Evolutionary conservation across 2,888 invertebrate genomes (phyloP), one percentile per base, ranked within the genome.

Genomic region (Eretmocerus hayati): DNA sequence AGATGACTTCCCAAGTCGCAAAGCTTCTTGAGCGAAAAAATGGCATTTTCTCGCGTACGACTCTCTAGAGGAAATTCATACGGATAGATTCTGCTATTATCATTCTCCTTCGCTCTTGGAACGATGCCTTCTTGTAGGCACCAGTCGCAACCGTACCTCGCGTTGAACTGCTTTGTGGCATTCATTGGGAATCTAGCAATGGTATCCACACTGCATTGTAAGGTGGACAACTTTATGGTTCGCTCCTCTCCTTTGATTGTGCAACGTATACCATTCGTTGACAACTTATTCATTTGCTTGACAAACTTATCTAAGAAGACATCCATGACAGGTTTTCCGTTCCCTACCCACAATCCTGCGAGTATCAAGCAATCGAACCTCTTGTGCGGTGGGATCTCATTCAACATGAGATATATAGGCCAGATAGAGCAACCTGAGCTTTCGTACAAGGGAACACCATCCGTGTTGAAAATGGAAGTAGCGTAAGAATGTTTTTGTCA

Each of bases 401-500:
- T 48, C 13, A 48, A 2, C 21, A 37, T 37, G n/a, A 50, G 23
- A 32, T 22, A 50, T 5, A 50, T 9, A 5, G 50, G 50, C 50
- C 42, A 50, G 9, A 50, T 23, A n/a, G 42, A 46, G n/a, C 38
- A 50, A 13, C 26, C 3, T 1, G 45, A 45, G 15, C 19, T 23
- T 16, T 46, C 33, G 19, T 42, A 50, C 9, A 22, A n/a, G 11
- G 38, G 37, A 0, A 46, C 46, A 19, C 50, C 50, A 23, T 50
- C 45, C 4, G 50, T 42, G 22, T 50, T 45, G 2, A 50, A 42
- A 6, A 41, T 19, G 13, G 37, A 30, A 13, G 42, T 42, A 6
- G 32, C 32, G 35, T 38, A 46, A n/a, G n/a, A n/a, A 6, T 33
- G 2, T 11, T 3, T 38, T 30, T 50, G 3, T 38, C 46, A 11